Conservation (phyloP, 2,113 vertebrate genomes). For the Cephalopholis sonnerati region DNA sequence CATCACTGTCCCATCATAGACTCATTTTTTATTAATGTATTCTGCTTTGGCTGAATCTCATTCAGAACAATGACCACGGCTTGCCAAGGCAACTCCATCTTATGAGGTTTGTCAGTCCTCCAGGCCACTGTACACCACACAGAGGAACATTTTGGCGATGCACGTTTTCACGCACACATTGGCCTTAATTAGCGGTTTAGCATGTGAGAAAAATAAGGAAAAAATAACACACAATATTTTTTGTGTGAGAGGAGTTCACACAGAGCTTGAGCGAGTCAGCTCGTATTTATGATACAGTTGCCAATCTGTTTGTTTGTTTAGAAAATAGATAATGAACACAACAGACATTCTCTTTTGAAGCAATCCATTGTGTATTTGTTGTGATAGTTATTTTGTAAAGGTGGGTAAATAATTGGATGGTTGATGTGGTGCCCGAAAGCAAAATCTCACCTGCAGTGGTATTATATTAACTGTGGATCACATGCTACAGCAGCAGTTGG, state of each 20-base stretch:
- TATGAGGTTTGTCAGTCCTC: not conserved
- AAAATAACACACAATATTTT: not conserved
- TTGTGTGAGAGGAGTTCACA: not conserved
- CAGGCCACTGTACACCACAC: not conserved
- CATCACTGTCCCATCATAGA: not conserved
- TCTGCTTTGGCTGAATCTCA: not conserved
- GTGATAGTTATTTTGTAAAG: not conserved
- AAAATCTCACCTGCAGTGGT: not conserved
- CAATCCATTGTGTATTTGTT: not conserved
- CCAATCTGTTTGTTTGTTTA: not conserved
- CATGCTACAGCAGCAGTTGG: not conserved
- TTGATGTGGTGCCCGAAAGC: not conserved
- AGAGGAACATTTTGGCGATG: not conserved
- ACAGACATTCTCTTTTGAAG: not conserved
- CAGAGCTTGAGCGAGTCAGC: not conserved
- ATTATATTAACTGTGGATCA: not conserved
- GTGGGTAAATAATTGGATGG: not conserved
- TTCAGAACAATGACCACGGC: not conserved
- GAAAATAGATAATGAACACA: not conserved
- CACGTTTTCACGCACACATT: not conserved
- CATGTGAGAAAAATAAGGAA: not conserved
- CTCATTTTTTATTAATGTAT: not conserved
- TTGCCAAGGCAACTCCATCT: not conserved
- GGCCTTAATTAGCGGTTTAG: not conserved
- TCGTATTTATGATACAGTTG: not conserved